A percentile compares a stretch with the other conserved stretches of the same genome.
phyloP scores from a whole-genome alignment of 2,797 vertebrate species.

The Erpetoichthys calabaricus region DNA sequence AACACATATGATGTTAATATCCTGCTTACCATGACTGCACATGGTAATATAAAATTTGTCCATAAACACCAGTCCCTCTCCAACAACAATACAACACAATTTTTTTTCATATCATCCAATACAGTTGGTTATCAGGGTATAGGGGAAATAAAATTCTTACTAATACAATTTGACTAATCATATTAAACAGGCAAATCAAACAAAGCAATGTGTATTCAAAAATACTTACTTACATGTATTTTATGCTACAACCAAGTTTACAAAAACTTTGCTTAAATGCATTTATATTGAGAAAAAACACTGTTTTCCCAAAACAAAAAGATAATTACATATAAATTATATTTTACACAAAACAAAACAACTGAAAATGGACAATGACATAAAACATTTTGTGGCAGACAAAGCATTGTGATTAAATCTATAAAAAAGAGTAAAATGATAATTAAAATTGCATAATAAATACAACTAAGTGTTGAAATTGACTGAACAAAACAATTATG shows the following conservation, averaged over 20 bases:
- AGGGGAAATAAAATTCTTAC: too few species aligned
- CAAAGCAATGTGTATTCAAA: too few species aligned
- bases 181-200: too few species aligned
- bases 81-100: too few species aligned
- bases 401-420: conserved; percentile 2
- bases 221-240: not conserved
- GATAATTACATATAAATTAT: conserved; percentile 41
- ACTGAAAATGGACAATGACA: conserved; percentile 37
- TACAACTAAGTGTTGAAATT: not conserved
- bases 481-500: too few species aligned
- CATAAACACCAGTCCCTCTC: too few species aligned
- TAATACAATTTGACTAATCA: too few species aligned
- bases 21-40: too few species aligned
- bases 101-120: too few species aligned
- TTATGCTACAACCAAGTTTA: conserved; percentile 21
- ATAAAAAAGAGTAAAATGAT: not conserved
- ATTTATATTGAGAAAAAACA: conserved; percentile 39
- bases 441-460: conserved; percentile 1
- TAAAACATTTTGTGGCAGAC: conserved; percentile 25
- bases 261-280: conserved; percentile 23
- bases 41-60: too few species aligned
- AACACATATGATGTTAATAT: too few species aligned
- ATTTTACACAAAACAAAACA: conserved; percentile 29
- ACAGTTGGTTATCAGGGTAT: too few species aligned
- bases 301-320: conserved; percentile 17